Evolutionary conservation across 2,888 invertebrate species (phyloP).

Genomic region (Enoplolaimus lenunculus): DNA sequence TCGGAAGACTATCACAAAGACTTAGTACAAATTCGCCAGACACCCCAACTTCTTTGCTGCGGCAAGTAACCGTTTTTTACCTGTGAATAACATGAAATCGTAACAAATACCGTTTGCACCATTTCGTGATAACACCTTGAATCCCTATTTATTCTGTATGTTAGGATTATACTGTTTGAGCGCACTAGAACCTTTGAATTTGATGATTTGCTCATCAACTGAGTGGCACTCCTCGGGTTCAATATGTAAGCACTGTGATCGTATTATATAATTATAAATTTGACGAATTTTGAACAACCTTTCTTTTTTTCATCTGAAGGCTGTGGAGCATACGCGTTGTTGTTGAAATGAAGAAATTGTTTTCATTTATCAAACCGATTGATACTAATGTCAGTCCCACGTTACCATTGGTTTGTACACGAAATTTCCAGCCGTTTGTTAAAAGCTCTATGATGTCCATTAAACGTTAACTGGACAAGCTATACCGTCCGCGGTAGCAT

Average conservation of each 20-base stretch:
- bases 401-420: no score
- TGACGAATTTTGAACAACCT: slow-evolving; percentile 26
- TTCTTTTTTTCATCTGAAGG: slow-evolving; percentile 2
- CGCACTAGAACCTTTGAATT: slow-evolving; percentile 25
- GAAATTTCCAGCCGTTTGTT: no score
- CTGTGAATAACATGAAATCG: slow-evolving; percentile 16
- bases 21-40: slow-evolving; percentile 2
- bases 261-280: slow-evolving; percentile 15
- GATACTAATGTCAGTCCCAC: no score
- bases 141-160: slow-evolving; percentile 18
- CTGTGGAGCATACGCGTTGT: background rate
- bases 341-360: slow-evolving; percentile 12
- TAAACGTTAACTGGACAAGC: no score
- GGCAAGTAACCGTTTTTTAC: background rate
- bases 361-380: slow-evolving; percentile 12
- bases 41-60: background rate
- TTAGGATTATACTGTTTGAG: slow-evolving; percentile 14
- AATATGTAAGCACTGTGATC: background rate
- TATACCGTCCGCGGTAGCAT: no score
- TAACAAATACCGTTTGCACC: slow-evolving; percentile 7
- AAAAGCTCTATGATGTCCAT: no score
- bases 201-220: slow-evolving; percentile 27
- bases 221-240: slow-evolving; percentile 24
- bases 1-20: background rate
- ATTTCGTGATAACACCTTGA: slow-evolving; percentile 15